Conservation (phyloP, 2,113 vertebrate genomes). For the Phylloscopus trochilus region DNA sequence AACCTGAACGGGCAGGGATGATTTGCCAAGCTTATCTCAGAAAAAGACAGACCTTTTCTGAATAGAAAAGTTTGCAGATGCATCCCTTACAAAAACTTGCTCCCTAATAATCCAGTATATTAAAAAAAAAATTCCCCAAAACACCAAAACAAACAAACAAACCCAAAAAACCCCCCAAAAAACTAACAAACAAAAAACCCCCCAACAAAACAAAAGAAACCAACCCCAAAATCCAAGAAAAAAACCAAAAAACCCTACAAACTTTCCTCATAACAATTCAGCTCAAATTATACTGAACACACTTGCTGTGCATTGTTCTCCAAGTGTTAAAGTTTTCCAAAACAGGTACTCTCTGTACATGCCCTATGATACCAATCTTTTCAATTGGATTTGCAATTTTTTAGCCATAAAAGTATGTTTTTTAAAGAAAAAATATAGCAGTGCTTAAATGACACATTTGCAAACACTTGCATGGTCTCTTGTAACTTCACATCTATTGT, state of each 20-base stretch:
- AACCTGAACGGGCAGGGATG: neutral
- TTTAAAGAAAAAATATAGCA: neutral
- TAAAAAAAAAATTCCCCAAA: no score
- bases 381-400: neutral
- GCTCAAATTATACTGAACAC: neutral
- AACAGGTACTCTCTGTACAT: neutral
- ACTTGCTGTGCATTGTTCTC: neutral
- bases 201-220: neutral
- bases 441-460: neutral
- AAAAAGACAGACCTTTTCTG: neutral
- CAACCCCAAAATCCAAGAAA: neutral
- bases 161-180: neutral
- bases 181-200: neutral
- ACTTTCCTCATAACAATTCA: neutral
- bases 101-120: neutral
- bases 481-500: neutral
- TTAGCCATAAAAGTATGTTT: neutral
- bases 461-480: neutral
- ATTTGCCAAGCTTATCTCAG: neutral
- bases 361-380: neutral
- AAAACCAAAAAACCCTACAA: neutral
- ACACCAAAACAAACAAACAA: neutral
- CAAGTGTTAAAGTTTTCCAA: neutral
- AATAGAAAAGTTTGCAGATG: neutral
- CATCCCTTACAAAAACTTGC: neutral